Evolutionary conservation across 1,140 invertebrate species (phyloP).

Genomic region (Grapholita molesta): DNA sequence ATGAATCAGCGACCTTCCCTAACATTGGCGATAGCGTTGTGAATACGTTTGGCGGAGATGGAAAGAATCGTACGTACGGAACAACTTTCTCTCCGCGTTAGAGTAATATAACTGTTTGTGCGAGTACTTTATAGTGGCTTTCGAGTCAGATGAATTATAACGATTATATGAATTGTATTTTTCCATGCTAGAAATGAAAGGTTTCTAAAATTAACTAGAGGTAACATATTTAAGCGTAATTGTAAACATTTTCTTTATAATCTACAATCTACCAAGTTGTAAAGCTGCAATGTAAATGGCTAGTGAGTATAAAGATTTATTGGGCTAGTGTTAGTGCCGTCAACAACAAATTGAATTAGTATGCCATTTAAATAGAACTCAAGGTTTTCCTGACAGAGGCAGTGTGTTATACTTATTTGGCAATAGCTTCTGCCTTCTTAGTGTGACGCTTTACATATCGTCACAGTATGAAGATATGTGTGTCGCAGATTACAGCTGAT

Average conservation of each 20-base stretch:
- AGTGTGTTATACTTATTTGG: conserved; percentile 7
- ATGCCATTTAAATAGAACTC: not conserved
- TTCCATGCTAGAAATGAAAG: not conserved
- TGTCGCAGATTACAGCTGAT: not conserved
- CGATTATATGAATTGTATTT: conserved; percentile 3
- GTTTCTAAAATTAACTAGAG: not conserved
- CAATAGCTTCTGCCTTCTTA: not conserved
- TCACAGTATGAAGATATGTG: too few species aligned
- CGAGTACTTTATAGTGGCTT: not conserved
- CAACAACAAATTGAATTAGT: conserved; percentile 5
- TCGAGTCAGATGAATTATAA: not conserved
- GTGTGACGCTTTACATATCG: not conserved
- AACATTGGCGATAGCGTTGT: not conserved
- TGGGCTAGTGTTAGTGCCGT: not conserved
- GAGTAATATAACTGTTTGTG: conserved; percentile 16
- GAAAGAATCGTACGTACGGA: conserved; percentile 12
- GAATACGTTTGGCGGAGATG: not conserved
- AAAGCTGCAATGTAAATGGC: not conserved
- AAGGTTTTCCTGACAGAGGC: not conserved
- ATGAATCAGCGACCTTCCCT: conserved; percentile 1
- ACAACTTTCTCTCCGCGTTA: conserved; percentile 17
- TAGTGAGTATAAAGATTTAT: not conserved
- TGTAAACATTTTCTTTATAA: too few species aligned
- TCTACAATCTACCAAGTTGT: not conserved
- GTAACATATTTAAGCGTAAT: too few species aligned